Conservation (phyloP, 2,888 invertebrate genomes). For the Phlogophora meticulosa region DNA sequence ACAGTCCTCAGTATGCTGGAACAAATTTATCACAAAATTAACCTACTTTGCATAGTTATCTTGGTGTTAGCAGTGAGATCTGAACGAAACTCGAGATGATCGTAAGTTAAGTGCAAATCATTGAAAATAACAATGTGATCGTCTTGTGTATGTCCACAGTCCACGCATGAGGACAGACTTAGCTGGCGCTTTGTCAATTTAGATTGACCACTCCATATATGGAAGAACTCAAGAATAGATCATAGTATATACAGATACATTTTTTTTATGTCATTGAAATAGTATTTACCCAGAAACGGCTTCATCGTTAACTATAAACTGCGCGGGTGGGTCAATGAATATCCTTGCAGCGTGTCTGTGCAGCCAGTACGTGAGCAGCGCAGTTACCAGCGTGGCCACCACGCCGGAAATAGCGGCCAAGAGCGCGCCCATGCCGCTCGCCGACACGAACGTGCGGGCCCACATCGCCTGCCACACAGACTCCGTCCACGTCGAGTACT, state of each 20-base stretch:
- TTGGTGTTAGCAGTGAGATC: too few relatives aligned
- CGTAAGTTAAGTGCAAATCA: too few relatives aligned
- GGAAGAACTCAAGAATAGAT: too few relatives aligned
- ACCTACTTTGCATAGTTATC: background rate
- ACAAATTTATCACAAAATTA: conserved; percentile 31
- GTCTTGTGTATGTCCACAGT: too few relatives aligned
- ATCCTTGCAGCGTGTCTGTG: conserved; percentile 70
- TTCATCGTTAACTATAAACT: conserved; percentile 65
- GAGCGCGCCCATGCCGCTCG: conserved; percentile 89
- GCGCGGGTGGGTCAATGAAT: conserved; percentile 69
- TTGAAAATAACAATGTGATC: too few relatives aligned
- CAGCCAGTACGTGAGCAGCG: conserved; percentile 81
- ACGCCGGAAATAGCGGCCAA: conserved; percentile 76
- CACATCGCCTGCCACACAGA: conserved; percentile 95
- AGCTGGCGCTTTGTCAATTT: too few relatives aligned
- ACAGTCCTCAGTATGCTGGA: conserved; percentile 85
- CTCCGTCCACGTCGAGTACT: conserved; percentile 97
- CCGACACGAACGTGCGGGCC: conserved; percentile 95
- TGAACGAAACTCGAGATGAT: too few relatives aligned
- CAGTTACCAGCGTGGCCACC: conserved; percentile 72
- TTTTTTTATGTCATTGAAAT: background rate
- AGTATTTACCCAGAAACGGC: conserved; percentile 75
- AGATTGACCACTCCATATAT: too few relatives aligned
- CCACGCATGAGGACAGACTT: too few relatives aligned
- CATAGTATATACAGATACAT: too few relatives aligned